Evolutionary conservation across 2,888 invertebrate species (phyloP), one percentile per base, ranked within the genome.

Genomic region (Campaea margaritaria): DNA sequence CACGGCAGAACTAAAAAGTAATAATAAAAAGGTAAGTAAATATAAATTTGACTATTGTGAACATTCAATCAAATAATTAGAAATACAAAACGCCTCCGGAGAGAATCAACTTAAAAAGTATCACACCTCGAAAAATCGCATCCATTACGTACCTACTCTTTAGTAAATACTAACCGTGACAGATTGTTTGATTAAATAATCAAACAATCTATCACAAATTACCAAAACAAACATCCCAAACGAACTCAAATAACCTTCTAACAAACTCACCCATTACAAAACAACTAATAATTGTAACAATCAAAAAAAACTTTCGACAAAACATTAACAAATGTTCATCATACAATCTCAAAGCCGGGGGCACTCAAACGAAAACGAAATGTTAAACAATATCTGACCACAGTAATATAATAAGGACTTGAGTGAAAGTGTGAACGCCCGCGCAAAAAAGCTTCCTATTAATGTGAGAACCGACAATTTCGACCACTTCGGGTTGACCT

Each of bases 311-410:
- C 56, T 57, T 57, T 55, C 53, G 61, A 67, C 61, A 44, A 31
- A 46, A 55, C 16, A 43, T 47, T 41, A 47, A 56, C 51, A 45
- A 49, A 50, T 41, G 44, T 43, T 57, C 46, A 31, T 55, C 57
- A 50, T 65, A 58, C 21, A 56, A 48, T 51, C 27, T 31, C 5
- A 7, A 28, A 50, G 70, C 76, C 72, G 59, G 71, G 66, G 76
- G 75, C 78, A 69, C 65, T 73, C 59, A 51, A 82, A 83, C 70
- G 85, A 86, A 86, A 86, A 78, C 82, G 86, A 88, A 86, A 85
- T 75, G 73, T 72, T 72, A 78, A 81, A 85, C 85, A 87, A 82
- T 86, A 86, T 83, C 76, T 74, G 72, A 77, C 67, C 74, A 65
- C 49, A 31, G 31, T 59, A 64, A 54, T 65, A 62, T 79, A 86